Base-by-base conservation (phyloP, 2,888 invertebrate genomes). In the Syrista parreyssii region DNA sequence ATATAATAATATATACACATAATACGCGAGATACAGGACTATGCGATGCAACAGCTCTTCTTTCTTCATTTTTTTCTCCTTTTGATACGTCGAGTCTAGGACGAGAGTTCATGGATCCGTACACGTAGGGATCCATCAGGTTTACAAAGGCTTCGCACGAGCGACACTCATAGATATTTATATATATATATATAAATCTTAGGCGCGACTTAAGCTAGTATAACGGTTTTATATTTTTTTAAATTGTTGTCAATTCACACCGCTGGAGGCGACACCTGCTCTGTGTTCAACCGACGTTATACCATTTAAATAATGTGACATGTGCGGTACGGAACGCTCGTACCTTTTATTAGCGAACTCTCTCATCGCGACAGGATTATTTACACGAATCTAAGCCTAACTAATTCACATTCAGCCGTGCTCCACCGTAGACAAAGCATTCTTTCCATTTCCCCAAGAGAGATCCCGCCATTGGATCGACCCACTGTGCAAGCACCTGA, bases 1-100 rank as follows among this genome's bases (percentile, higher is more conserved):
- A 86, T 86, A 84, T 83, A 77, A 76, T 75, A 76, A 77, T 78
- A 81, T 80, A 83, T 82, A 83, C 84, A 82, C 83, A 84, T 85
- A 82, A n/a, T 34, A 74, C 74, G 74, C 74, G 74, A 74, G 36
- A 74, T 30, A 74, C 33, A 74, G 32, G 36, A 55, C 55, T 55
- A 55, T 55, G 55, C 55, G 55, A 55, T 55, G 55, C 23, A 55
- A 23, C 55, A 9, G 23, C 55, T 55, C 55, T 15, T 55, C 55
- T 9, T 23, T 55, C 55, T 9, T 23, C 23, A 1, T 36, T 1
- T 55, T 55, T 40, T 40, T 55, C 23, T 1, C 55, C 23, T 55
- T 55, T 9, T 23, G 55, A 23, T 55, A 55, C 55, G 55, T 55
- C 23, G 23, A 9, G 2, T 55, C 9, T 23, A 23, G 55, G 55